Percentiles rank a stretch among this genome's conserved stretches.
Conservation (phyloP, 2,888 invertebrate genomes). For the Orchesella flavescens region DNA sequence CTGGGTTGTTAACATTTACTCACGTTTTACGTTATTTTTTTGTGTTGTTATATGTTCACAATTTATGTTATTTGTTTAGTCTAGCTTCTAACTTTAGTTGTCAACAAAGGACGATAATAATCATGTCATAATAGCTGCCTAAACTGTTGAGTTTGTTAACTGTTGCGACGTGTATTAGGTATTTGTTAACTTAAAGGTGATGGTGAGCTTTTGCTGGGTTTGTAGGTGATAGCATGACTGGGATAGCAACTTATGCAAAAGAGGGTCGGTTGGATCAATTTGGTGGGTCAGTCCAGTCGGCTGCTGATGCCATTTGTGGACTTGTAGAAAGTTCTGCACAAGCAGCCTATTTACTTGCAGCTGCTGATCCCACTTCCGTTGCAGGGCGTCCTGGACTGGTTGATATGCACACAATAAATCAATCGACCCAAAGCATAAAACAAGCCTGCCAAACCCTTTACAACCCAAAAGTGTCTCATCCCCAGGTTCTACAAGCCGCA, state of each 20-base stretch:
- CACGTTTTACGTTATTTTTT: background rate
- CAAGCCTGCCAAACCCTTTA: constrained; percentile 87
- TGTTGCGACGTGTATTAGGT: constrained; percentile 38
- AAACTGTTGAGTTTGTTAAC: constrained; percentile 22
- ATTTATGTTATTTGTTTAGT: background rate
- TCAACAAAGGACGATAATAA: background rate
- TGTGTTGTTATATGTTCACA: background rate
- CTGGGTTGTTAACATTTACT: constrained; percentile 12
- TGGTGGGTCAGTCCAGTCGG: constrained; percentile 86
- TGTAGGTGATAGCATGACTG: constrained; percentile 90
- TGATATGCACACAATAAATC: constrained; percentile 89
- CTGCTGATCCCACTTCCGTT: constrained; percentile 91
- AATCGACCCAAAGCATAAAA: constrained; percentile 92
- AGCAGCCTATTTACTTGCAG: constrained; percentile 94
- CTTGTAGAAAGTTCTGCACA: constrained; percentile 95
- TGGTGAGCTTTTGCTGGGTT: constrained; percentile 58
- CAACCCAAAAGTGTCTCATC: constrained; percentile 83
- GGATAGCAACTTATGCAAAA: constrained; percentile 94
- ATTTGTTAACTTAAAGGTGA: constrained; percentile 56
- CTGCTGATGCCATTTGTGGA: constrained; percentile 91
- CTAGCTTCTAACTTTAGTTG: constrained; percentile 11
- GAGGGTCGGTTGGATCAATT: constrained; percentile 89
- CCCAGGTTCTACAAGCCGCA: constrained; percentile 90
- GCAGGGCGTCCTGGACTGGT: constrained; percentile 88
- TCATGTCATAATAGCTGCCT: too few species aligned